Evolutionary conservation across 2,797 vertebrate genomes (phyloP).

Genomic region (Australoheros facetus): DNA sequence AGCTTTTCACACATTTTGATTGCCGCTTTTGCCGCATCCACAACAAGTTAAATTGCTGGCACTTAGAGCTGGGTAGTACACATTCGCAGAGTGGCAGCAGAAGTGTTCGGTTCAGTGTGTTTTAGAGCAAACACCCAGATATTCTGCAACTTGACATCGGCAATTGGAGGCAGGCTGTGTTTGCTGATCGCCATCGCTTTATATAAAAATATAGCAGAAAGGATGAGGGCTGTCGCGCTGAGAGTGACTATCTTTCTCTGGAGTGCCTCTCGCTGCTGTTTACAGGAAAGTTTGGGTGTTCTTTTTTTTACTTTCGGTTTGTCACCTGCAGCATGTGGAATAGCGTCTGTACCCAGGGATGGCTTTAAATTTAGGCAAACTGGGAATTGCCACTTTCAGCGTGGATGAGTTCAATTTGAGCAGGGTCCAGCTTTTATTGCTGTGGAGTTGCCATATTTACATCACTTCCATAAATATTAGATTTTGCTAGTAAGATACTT

Average conservation of each 20-base stretch:
- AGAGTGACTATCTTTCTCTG: neutral
- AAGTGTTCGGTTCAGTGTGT: neutral
- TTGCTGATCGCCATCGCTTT: neutral
- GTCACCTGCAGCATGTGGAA: slow-evolving; percentile 17
- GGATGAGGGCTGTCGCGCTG: neutral
- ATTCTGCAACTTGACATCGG: neutral
- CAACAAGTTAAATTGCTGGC: slow-evolving; percentile 8
- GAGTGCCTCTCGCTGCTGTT: neutral
- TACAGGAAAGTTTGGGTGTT: slow-evolving; percentile 18
- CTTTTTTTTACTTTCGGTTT: slow-evolving; percentile 16
- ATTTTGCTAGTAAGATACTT: neutral
- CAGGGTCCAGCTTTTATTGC: neutral
- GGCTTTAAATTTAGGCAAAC: slow-evolving; percentile 9
- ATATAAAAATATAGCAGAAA: neutral
- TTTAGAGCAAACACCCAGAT: slow-evolving; percentile 1
- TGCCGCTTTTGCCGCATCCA: slow-evolving; percentile 8
- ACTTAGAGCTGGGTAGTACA: neutral
- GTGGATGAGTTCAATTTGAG: neutral
- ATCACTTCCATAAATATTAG: neutral
- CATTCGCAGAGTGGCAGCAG: neutral
- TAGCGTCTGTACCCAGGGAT: neutral
- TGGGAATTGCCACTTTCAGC: neutral
- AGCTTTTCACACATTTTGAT: slow-evolving; percentile 31
- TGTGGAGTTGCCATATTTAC: neutral
- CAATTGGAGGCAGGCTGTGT: neutral